A percentile compares a stretch with the other conserved stretches of the same genome.
These are phyloP conservation scores for Trinorchestia longiramus DNA, from an alignment of 1,140 invertebrate genomes.

Conservation along the genomic window DNA sequence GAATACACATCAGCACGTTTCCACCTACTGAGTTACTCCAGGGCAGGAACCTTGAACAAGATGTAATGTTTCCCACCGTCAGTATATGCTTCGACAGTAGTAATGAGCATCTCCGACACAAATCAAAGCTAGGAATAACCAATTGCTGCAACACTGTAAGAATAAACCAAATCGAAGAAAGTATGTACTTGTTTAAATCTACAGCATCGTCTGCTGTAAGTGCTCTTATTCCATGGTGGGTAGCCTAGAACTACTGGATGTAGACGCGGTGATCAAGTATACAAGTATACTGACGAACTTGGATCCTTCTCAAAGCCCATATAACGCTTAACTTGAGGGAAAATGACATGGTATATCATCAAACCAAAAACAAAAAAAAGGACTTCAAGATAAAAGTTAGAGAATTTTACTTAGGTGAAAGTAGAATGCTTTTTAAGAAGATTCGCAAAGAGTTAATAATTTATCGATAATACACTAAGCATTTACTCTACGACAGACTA, in stretches of 20 bases:
- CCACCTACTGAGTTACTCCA: not conserved
- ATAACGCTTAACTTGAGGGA: not conserved
- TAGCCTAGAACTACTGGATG: not conserved
- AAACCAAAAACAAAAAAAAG: not conserved
- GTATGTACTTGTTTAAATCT: too few species aligned
- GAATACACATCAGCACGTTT: not conserved
- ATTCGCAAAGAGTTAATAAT: not conserved
- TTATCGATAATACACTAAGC: not conserved
- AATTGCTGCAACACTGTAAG: not conserved
- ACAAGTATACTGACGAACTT: not conserved
- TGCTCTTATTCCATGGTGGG: too few species aligned
- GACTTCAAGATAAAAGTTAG: not conserved
- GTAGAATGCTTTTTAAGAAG: not conserved
- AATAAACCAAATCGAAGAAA: not conserved
- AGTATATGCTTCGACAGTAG: not conserved
- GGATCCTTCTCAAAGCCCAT: not conserved
- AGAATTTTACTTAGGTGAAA: not conserved
- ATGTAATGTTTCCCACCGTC: not conserved
- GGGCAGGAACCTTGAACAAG: too few species aligned
- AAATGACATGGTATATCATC: not conserved
- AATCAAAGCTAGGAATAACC: not conserved
- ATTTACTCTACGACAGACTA: not conserved
- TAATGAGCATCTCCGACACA: not conserved
- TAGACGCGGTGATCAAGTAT: not conserved
- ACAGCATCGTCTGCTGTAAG: too few species aligned